Base-by-base conservation (phyloP, 2,797 vertebrate genomes). In the Siniperca scherzeri region DNA sequence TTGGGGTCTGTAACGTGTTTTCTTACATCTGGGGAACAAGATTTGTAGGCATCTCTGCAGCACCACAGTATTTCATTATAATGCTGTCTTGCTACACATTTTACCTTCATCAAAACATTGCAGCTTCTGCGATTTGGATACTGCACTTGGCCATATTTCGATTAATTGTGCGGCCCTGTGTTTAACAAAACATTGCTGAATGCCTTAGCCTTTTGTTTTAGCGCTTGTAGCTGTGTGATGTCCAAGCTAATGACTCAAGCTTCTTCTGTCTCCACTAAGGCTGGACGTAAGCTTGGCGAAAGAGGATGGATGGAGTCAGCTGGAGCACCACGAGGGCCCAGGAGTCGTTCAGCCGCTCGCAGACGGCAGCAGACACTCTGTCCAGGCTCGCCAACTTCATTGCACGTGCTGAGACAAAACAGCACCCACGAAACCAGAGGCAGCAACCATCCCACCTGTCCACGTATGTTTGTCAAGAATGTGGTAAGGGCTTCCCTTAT, bases 311-410 rank as follows among this genome's bases (percentile, higher is more conserved):
- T 86, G 90, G 94, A 36, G 90, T 94, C 88, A 90, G 82, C 67
- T 94, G 93, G 94, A 91, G 87, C 86, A 25, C 87, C 14, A 71
- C 89, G 0, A 77, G 85, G 70, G 81, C 83, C 25, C 90, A 78
- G 19, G 93, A 93, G 79, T 84, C 90, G 0, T 93, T 94, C 70
- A 84, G 78, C 56, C 91, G 85, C 27, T 62, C 90, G 7, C 82
- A 60, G 48, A 72, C 89, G 0, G 12, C 89, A 1, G 25, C 91
- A 2, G 90, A 91, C 38, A 94, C 95, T 0, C 89, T 96, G 53
- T 92, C 94, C 44, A 88, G 88, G 77, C 93, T 96, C 0, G 94
- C 95, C 85, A 92, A 76, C 68, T 91, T 96, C 78, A 93, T 96
- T 1, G 89, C 94, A 0, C 87, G 78, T 12, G 77, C 93, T 0